phyloP scores from a whole-genome alignment of 2,797 vertebrate species.

The Forpus xanthops region DNA sequence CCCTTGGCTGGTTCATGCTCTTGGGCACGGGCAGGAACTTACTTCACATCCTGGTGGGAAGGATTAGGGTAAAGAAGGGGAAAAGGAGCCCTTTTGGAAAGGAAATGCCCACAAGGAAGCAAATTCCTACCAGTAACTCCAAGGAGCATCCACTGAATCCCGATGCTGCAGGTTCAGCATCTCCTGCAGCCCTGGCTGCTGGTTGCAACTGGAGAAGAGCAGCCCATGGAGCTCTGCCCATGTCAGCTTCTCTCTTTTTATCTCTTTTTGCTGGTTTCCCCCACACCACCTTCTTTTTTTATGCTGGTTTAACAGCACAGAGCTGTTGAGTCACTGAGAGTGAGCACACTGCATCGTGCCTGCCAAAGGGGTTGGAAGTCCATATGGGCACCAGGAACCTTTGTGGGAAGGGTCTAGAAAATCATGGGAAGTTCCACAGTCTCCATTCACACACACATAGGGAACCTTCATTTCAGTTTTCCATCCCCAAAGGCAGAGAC shows the following conservation, averaged over 20 bases:
- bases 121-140: not conserved
- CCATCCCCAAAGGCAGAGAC: not conserved
- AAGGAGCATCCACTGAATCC: not conserved
- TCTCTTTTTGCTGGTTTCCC: not conserved
- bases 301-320: not conserved
- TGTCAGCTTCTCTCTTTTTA: not conserved
- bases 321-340: not conserved
- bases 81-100: not conserved
- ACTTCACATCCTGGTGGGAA: not conserved
- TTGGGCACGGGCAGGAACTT: not conserved
- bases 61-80: not conserved
- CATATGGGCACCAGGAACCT: not conserved
- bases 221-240: not conserved
- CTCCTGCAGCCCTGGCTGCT: not conserved
- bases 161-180: not conserved
- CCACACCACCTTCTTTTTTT: not conserved
- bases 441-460: not conserved
- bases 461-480: not conserved
- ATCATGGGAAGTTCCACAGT: not conserved
- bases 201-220: not conserved
- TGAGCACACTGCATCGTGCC: rapidly evolving
- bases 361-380: not conserved
- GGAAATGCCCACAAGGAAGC: not conserved
- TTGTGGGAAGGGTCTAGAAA: not conserved
- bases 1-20: not conserved